Base-by-base conservation (phyloP, 1,140 invertebrate genomes). In the Pentalonia nigronervosa region DNA sequence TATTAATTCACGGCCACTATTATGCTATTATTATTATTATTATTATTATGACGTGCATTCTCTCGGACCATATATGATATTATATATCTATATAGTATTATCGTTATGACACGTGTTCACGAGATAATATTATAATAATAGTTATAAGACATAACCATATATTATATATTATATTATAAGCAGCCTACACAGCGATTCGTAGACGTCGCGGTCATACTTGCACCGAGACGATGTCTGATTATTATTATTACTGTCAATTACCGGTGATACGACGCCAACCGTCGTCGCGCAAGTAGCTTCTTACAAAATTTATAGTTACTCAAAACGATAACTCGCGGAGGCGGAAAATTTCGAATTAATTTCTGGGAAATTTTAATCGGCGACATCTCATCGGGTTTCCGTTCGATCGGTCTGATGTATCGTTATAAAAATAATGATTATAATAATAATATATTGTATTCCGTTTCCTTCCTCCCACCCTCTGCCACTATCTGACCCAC, bases 391-490 rank as follows among this genome's bases (percentile, higher is more conserved):
- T 83, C 2, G 7, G 20, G 34, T 83, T 83, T 83, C 76, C 76
- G 9, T 34, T 21, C 34, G 34, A 83, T 83, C 8, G 7, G 21
- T 67, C 60, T 11, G 14, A 17, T n/a, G 60, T 67, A 67, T n/a
- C 30, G 17, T n/a, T 67, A 67, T n/a, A 60, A 67, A 67, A 67
- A 67, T 14, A 67, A 30, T 14, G 0, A 67, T n/a, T 4, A 0
- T 67, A 30, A 30, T 67, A 67, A n/a, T 17, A n/a, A 8, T 41
- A 41, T 41, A 67, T n/a, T 11, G 11, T n/a, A n/a, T 67, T 67
- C 30, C 4, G 25, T 14, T 11, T 25, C 30, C 4, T 4, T 0
- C 11, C n/a, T 11, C 1, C 14, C 0, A 0, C 0, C 1, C n/a
- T 17, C 4, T 30, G 11, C 4, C 14, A 0, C 0, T n/a, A 14